phyloP scores from a whole-genome alignment of 2,797 vertebrate species.

The Darevskia nairensis region DNA sequence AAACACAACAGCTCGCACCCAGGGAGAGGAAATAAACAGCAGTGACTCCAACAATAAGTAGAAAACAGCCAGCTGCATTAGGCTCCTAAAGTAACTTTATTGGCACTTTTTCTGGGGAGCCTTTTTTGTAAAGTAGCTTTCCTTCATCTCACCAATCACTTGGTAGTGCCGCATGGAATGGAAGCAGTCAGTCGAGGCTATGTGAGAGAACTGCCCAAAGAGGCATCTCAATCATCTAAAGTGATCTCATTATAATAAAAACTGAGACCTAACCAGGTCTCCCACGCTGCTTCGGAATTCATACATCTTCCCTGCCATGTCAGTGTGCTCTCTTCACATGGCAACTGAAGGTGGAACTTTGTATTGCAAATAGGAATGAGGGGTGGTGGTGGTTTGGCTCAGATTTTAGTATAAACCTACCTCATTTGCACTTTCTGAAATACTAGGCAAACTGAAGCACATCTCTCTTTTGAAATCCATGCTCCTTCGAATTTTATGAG shows the following conservation, averaged over 20 bases:
- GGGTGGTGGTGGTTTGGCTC: too few relatives aligned
- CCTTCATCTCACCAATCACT: neutral
- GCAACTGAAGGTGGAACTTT: neutral
- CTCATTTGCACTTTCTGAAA: too few relatives aligned
- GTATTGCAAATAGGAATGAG: too few relatives aligned
- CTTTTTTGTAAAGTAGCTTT: neutral
- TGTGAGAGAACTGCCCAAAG: conserved; percentile 6
- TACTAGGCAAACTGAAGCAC: too few relatives aligned
- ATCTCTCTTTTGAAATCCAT: too few relatives aligned
- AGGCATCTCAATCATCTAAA: neutral
- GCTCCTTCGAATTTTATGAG: too few relatives aligned
- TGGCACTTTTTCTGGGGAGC: neutral
- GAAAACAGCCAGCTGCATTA: neutral
- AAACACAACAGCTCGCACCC: conserved; percentile 26
- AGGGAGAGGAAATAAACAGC: conserved; percentile 22
- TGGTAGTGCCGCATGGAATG: neutral
- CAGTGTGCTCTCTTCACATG: neutral
- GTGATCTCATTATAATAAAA: conserved; percentile 11
- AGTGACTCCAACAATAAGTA: conserved; percentile 6
- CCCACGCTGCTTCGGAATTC: neutral
- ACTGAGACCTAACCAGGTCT: neutral
- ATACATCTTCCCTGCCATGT: neutral
- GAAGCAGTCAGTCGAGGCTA: neutral
- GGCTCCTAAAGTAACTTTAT: conserved; percentile 24
- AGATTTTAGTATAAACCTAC: too few relatives aligned